A percentile compares a stretch with the other conserved stretches of the same genome.
Evolutionary conservation across 2,888 invertebrate species (phyloP).

Genomic region (Andrena trimmerana): DNA sequence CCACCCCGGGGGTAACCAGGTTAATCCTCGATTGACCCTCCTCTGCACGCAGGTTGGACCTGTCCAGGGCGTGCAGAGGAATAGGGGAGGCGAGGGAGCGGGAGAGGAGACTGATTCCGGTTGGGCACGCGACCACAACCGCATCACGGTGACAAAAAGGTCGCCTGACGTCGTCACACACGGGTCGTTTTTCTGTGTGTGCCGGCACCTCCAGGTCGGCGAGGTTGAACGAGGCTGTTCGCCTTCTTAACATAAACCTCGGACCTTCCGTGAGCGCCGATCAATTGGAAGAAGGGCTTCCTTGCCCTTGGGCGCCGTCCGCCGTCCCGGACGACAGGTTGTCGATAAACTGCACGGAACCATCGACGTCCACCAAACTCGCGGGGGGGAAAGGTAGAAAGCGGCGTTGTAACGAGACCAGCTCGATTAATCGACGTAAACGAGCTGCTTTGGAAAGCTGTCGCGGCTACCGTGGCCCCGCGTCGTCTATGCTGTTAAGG

Average conservation of each 20-base stretch:
- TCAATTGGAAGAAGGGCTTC: constrained; percentile 59
- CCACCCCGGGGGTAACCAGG: constrained; percentile 78
- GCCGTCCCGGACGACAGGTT: constrained; percentile 54
- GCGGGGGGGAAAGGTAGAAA: constrained; percentile 24
- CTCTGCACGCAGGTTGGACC: constrained; percentile 74
- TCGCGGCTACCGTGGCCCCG: constrained; percentile 24
- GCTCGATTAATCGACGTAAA: constrained; percentile 47
- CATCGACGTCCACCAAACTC: constrained; percentile 26
- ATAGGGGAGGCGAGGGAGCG: constrained; percentile 48
- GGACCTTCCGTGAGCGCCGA: constrained; percentile 54
- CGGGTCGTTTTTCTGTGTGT: constrained; percentile 53
- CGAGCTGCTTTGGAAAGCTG: constrained; percentile 39
- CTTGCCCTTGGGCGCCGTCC: constrained; percentile 65
- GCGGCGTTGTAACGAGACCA: constrained; percentile 21
- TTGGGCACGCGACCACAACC: constrained; percentile 83
- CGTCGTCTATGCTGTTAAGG: constrained; percentile 27
- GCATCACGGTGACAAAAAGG: constrained; percentile 82
- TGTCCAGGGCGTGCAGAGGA: constrained; percentile 59
- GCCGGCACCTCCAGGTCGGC: constrained; percentile 34
- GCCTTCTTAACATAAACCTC: constrained; percentile 73
- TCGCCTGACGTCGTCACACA: constrained; percentile 74
- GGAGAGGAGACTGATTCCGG: constrained; percentile 76
- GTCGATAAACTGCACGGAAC: constrained; percentile 57
- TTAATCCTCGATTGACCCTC: constrained; percentile 83
- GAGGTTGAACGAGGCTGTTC: constrained; percentile 50